Evolutionary conservation across 2,113 vertebrate species (phyloP).

Genomic region (Zosterops pallidus): DNA sequence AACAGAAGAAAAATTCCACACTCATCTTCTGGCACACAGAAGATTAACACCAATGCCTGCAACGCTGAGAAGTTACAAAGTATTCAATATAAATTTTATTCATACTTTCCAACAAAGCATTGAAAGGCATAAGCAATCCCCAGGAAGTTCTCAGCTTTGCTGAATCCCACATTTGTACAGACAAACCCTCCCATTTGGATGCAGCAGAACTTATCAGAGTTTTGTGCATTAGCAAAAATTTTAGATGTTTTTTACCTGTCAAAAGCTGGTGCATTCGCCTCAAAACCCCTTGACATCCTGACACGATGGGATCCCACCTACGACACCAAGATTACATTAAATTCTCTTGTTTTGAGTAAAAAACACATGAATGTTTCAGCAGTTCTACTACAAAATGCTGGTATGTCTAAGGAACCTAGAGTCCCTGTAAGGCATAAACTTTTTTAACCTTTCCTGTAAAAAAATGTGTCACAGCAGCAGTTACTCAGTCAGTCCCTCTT

Average conservation of each 20-base stretch:
- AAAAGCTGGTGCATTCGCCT: constrained; percentile 97
- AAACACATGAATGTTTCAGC: neutral
- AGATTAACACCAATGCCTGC: neutral
- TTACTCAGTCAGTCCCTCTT: neutral
- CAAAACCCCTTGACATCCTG: constrained; percentile 95
- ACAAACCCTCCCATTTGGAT: neutral
- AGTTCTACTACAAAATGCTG: neutral
- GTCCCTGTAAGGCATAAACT: neutral
- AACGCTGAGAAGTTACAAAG: neutral
- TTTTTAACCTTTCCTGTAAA: neutral
- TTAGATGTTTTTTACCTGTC: constrained; percentile 83
- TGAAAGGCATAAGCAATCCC: neutral
- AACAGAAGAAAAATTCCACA: constrained; percentile 10
- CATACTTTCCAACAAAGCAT: neutral
- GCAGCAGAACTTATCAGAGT: neutral
- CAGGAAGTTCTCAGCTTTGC: neutral
- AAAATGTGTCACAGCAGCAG: neutral
- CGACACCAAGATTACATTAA: neutral
- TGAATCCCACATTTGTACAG: neutral
- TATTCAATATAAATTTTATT: neutral
- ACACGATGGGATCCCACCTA: constrained; percentile 99
- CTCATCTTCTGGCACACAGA: neutral
- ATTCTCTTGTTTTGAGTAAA: neutral
- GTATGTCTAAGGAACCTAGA: neutral
- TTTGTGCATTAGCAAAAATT: neutral